Base-by-base conservation (phyloP, 2,113 vertebrate species). In the Campylomormyrus tamandua region DNA sequence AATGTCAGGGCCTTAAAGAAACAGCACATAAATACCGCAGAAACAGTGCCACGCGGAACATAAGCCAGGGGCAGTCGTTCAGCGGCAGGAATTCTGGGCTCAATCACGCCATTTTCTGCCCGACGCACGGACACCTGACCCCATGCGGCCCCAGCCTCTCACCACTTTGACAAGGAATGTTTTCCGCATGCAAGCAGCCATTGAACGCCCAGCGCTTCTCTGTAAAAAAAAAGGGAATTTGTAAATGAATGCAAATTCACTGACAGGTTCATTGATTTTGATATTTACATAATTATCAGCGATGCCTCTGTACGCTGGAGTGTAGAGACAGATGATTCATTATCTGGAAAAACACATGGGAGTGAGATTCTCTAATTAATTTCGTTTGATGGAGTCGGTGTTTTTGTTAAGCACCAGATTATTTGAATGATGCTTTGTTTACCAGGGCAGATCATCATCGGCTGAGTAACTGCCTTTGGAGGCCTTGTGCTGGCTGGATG, bases 241-340 rank as follows among this genome's bases (percentile, higher is more conserved):
- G 87, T 90, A 91, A 90, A 92, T 90, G 87, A 89, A 90, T 89
- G 83, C 31, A 77, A 90, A 90, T 93, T 93, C 90, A 94, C 93
- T 90, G 89, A 94, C 93, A 94, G 92, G 92, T 90, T 91, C 93
- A 95, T 94, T 94, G 94, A 95, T 94, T 94, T 94, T 93, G 94
- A 95, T 94, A 94, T 95, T 95, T 96, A 95, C 95, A 95, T 95
- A 95, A 96, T 96, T 94, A 94, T 95, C 93, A 95, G 92, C 93
- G 91, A 93, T 91, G 90, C 92, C 92, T 91, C 92, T 93, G 92
- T 95, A 94, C 94, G 94, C 93, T 95, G 94, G 93, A 93, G 93
- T 93, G 93, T 95, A 92, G 94, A 95, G 94, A 95, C 91, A 94
- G 92, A 90, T 92, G 95, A 94, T 96, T 96, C 95, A 96, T 96